A percentile compares a stretch with the other conserved stretches of the same genome.
phyloP scores from a whole-genome alignment of 2,888 invertebrate species.

The Drosophila greeni region DNA sequence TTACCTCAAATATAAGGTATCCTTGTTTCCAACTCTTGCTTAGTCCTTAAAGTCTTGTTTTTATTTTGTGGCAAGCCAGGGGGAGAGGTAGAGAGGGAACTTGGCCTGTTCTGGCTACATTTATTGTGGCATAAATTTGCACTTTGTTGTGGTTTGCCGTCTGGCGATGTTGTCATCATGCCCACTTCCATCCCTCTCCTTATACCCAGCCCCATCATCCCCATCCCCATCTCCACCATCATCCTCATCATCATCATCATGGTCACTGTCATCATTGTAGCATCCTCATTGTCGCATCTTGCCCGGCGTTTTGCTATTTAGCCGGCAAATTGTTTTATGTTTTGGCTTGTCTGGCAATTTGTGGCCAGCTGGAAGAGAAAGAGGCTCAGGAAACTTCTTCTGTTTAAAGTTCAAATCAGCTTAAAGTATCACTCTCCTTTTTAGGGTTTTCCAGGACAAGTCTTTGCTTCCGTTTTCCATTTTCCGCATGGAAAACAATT shows the following conservation, averaged over 20 bases:
- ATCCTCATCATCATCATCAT: constrained; percentile 25
- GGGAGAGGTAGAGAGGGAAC: neutral
- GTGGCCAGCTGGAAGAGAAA: constrained; percentile 19
- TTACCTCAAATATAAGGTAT: neutral
- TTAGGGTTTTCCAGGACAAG: neutral
- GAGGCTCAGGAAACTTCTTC: neutral
- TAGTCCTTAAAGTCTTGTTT: constrained; percentile 12
- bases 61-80: neutral
- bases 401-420: constrained; percentile 17
- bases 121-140: constrained; percentile 71
- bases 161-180: constrained; percentile 37
- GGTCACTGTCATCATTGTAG: constrained; percentile 26
- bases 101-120: constrained; percentile 43
- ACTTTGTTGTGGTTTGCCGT: constrained; percentile 66
- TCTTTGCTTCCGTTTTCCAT: neutral
- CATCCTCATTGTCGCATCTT: constrained; percentile 41
- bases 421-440: constrained; percentile 10
- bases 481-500: constrained; percentile 58
- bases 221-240: neutral
- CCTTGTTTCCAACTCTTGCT: neutral
- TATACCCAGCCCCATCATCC: neutral
- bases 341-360: constrained; percentile 59
- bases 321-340: constrained; percentile 67
- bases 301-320: constrained; percentile 59
- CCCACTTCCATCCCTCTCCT: no score